phyloP scores from a whole-genome alignment of 2,888 invertebrate genomes.

The Lordiphosa fenestrarum region DNA sequence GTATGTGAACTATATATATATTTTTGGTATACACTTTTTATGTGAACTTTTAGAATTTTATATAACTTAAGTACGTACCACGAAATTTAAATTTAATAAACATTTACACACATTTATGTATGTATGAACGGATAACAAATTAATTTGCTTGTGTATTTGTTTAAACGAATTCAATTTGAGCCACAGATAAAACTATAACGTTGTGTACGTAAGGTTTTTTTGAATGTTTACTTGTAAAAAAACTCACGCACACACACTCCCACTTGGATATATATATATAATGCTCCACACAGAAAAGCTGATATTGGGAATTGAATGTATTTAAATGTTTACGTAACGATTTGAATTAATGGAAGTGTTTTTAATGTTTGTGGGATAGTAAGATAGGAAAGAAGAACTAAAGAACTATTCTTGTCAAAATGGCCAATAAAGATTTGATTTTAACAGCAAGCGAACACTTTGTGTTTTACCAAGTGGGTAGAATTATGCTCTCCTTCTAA shows the following conservation, averaged over 20 bases:
- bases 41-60: conserved; percentile 60
- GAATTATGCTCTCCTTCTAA: too few species aligned
- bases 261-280: conserved; percentile 5
- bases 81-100: conserved; percentile 19
- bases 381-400: conserved; percentile 50
- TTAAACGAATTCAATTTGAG: conserved; percentile 36
- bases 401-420: conserved; percentile 79
- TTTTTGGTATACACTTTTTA: conserved; percentile 53
- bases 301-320: conserved; percentile 39
- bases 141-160: conserved; percentile 1
- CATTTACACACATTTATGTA: conserved; percentile 11
- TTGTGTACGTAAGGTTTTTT: conserved; percentile 45
- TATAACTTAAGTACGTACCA: conserved; percentile 41
- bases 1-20: conserved; percentile 20
- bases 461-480: too few species aligned
- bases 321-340: conserved; percentile 51
- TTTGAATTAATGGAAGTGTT: conserved; percentile 14
- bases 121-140: conserved; percentile 5
- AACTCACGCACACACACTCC: conserved; percentile 44
- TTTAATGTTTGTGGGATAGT: conserved; percentile 40
- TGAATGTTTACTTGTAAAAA: conserved; percentile 46
- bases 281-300: conserved; percentile 13
- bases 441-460: conserved; percentile 32
- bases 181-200: conserved; percentile 34
- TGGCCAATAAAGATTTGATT: conserved; percentile 77